These are phyloP conservation scores for Dicaeum eximium DNA, from an alignment of 2,113 vertebrate species.

Conservation along the genomic window DNA sequence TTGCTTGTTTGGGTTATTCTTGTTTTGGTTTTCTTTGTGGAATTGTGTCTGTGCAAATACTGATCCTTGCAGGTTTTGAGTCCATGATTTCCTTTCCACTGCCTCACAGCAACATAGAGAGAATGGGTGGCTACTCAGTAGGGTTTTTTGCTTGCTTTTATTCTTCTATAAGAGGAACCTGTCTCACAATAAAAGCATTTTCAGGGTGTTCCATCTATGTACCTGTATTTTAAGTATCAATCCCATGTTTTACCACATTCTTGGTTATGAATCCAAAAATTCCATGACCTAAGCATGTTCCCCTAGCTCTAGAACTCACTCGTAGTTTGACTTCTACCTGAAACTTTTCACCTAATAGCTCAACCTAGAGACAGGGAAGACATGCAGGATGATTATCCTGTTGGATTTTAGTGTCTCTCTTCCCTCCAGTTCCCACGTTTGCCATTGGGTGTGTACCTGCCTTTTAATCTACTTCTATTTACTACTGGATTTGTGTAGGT, in stretches of 20 bases:
- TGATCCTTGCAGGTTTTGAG: neutral
- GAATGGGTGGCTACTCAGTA: neutral
- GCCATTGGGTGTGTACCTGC: neutral
- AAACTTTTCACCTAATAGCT: neutral
- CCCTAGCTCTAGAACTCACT: neutral
- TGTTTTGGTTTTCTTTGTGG: neutral
- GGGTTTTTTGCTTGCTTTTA: neutral
- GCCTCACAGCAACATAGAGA: neutral
- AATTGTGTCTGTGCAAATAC: neutral
- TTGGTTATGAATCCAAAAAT: neutral
- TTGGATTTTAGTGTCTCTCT: neutral
- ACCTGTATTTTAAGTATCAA: neutral
- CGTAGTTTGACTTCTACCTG: neutral
- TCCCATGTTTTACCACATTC: rapidly evolving
- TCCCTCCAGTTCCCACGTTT: neutral
- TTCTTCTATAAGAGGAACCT: neutral
- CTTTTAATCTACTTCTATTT: neutral
- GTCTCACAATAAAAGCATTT: neutral
- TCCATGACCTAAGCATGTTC: neutral
- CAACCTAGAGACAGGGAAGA: neutral
- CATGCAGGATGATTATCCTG: neutral
- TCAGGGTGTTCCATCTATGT: neutral
- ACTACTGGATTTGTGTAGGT: neutral
- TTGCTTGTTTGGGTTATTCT: neutral
- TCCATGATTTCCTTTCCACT: neutral